Percentiles rank a stretch among this genome's conserved stretches.
Conservation (phyloP, 2,888 invertebrate genomes). For the Plusia festucae region DNA sequence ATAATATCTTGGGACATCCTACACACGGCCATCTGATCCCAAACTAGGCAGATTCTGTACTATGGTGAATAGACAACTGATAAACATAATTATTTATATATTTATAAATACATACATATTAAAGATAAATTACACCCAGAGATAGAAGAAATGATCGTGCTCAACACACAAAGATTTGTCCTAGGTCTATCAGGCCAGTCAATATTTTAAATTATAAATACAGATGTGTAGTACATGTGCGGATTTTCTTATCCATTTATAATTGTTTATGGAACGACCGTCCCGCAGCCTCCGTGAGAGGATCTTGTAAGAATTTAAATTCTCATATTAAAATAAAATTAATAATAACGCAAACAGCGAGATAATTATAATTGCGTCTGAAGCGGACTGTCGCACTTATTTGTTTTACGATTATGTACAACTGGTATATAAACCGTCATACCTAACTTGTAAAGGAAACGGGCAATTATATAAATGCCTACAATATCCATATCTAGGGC, state of each 20-base stretch:
- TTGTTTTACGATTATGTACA: conserved; percentile 45
- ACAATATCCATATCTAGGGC: conserved; percentile 41
- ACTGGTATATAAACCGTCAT: conserved; percentile 45
- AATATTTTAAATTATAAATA: too few relatives aligned
- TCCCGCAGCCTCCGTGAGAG: conserved; percentile 11
- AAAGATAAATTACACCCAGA: too few relatives aligned
- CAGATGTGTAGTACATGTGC: neutral
- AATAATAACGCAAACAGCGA: conserved; percentile 13
- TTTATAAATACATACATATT: too few relatives aligned
- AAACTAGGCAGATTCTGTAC: too few relatives aligned
- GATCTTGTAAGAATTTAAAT: conserved; percentile 29
- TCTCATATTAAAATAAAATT: conserved; percentile 35
- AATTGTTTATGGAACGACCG: conserved; percentile 6
- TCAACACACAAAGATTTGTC: too few relatives aligned
- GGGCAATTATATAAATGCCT: conserved; percentile 50
- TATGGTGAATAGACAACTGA: too few relatives aligned
- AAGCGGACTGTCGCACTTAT: conserved; percentile 22
- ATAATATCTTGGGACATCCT: too few relatives aligned
- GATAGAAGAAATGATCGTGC: too few relatives aligned
- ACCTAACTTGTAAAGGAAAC: conserved; percentile 57
- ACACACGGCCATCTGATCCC: too few relatives aligned
- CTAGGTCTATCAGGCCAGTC: too few relatives aligned
- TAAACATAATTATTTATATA: too few relatives aligned
- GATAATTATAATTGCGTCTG: conserved; percentile 38
- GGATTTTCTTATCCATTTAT: conserved; percentile 4